Percentiles rank a stretch among this genome's conserved stretches.
Evolutionary conservation across 92 coral and sea anemone species (phyloP).

Genomic region (Umimayanthus kanabou): DNA sequence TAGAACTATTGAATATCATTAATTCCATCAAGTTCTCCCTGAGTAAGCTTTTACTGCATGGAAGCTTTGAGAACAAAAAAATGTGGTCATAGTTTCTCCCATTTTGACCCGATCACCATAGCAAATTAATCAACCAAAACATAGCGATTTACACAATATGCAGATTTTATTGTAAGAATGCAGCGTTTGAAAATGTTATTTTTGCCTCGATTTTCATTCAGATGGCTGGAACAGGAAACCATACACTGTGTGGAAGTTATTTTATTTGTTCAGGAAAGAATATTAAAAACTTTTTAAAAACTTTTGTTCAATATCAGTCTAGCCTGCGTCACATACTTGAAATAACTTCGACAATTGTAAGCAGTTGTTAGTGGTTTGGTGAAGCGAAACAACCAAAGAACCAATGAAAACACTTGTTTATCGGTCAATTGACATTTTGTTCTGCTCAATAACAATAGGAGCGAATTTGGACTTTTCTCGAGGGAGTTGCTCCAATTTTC

Average conservation of each 20-base stretch:
- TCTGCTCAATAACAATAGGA: constrained; percentile 9
- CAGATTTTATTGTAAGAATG: not conserved
- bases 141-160: not conserved
- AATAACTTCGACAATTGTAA: constrained; percentile 8
- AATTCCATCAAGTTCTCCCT: constrained; percentile 2
- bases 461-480: constrained; percentile 1
- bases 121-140: not conserved
- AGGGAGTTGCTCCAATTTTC: not conserved
- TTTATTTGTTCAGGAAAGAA: not conserved
- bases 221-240: not conserved
- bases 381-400: constrained; percentile 49
- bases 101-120: not conserved
- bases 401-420: constrained; percentile 56
- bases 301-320: not conserved
- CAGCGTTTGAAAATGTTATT: not conserved
- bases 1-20: not conserved
- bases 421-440: constrained; percentile 7
- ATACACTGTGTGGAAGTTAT: not conserved
- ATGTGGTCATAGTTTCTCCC: no score
- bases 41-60: not conserved
- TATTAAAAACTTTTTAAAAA: not conserved
- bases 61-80: not conserved
- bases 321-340: constrained; percentile 2
- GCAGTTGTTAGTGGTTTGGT: constrained; percentile 26
- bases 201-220: not conserved